Evolutionary conservation across 2,113 vertebrate species (phyloP), one percentile per base, ranked within the genome.

Genomic region (Hipposideros armiger): DNA sequence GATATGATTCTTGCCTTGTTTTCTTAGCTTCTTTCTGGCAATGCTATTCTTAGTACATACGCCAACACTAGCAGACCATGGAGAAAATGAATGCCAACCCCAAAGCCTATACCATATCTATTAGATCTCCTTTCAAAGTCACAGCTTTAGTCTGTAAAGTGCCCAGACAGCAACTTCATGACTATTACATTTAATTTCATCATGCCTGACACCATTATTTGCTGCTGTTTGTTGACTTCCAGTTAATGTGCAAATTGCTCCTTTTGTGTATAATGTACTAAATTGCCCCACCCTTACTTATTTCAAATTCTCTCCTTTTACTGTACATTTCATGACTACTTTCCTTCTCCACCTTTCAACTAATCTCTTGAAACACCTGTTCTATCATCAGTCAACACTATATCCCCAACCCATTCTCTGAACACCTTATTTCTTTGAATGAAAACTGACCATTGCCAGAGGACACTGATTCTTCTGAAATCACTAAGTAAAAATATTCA

Each of bases 401-500:
- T 54, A 66, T 26, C 7, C 45, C 30, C 50, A 83, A 64, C 40
- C 8, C 26, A n/a, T 86, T 86, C 36, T 72, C 74, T 72, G 36
- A 64, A 80, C 0, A 22, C 5, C 1, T 13, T 91, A 32, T n/a
- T 62, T 30, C n/a, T 91, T 52, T 62, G 72, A 78, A 36, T 60
- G 22, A 78, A 45, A 28, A 22, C 28, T 91, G n/a, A 60, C 7
- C 20, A 17, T 78, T 72, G 13, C 14, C 54, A 54, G 42, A 17
- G 4, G 45, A 78, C 28, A 69, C 16, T 62, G 32, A 7, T 78
- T 85, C 15, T 78, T 70, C 11, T 50, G 1, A 20, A 60, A 69
- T 95, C 45, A 90, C 54, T 19, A 86, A 85, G 5, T n/a, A n/a
- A 85, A 93, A 78, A 78, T 64, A 86, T 45, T 90, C 15, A 78